Base-by-base conservation (phyloP, 1,140 invertebrate species). In the Philotrypesis tridentata region DNA sequence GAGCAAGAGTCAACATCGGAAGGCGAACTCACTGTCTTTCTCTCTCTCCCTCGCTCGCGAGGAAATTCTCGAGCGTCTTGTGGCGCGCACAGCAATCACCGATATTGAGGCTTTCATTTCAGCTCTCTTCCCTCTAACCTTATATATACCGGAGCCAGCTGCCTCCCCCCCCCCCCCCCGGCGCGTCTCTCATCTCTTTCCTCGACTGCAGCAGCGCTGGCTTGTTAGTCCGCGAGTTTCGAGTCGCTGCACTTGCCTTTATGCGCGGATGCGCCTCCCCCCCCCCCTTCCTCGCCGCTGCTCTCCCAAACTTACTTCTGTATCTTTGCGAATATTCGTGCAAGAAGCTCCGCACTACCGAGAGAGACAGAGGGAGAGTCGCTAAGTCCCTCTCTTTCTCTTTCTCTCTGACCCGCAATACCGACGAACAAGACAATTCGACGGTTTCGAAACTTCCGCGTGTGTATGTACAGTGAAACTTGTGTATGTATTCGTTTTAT, bases 51-150 rank as follows among this genome's bases (percentile, higher is more conserved):
- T 80, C 80, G 80, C 14, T 31, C 27, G 27, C 27, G 84, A 85
- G 83, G 79, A 85, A 85, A 85, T 84, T 83, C 85, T 87, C 82
- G 83, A 90, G 86, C 90, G 89, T 91, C 90, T 90, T 90, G 90
- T 87, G 89, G 86, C 86, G 48, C 48, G 21, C 48, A 48, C 29
- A 89, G 90, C 89, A 91, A 92, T 92, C 91, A 91, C 90, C 89
- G 89, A 91, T 92, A 92, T 92, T 92, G 90, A 92, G 89, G 89
- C 86, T 91, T 91, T 92, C 90, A 91, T 92, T 91, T 91, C 90
- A 85, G 89, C 87, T 88, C 88, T 88, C 60, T n/a, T 29, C 27
- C 12, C 43, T 37, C 40, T 48, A 21, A n/a, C n/a, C n/a, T n/a
- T n/a, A n/a, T n/a, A n/a, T n/a, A n/a, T n/a, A n/a, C n/a, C n/a